A percentile compares a stretch with the other conserved stretches of the same genome.
These are phyloP conservation scores for Solen grandis DNA, from an alignment of 1,140 invertebrate species.

Conservation along the genomic window DNA sequence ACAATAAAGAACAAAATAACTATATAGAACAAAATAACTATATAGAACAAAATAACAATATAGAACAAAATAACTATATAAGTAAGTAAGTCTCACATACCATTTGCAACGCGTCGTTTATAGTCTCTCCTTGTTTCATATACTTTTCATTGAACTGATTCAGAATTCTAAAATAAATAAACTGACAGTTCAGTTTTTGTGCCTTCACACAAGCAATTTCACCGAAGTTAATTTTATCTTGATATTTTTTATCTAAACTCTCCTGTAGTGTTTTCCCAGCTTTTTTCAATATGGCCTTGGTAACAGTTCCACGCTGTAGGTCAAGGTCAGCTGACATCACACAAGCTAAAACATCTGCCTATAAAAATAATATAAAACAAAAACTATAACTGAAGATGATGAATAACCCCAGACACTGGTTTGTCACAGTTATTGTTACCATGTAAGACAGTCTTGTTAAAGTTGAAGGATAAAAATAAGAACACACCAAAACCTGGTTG, in stretches of 20 bases:
- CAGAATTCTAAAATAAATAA: not conserved
- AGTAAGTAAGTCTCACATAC: not conserved
- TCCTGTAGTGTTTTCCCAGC: not conserved
- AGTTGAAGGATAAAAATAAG: too few species aligned
- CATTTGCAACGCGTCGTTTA: not conserved
- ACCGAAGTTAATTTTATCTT: not conserved
- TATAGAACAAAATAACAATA: too few species aligned
- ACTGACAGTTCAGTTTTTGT: not conserved
- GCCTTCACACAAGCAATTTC: not conserved
- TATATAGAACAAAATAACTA: too few species aligned
- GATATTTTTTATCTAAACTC: not conserved
- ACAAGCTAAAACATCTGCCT: conserved; percentile 14
- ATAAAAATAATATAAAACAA: too few species aligned
- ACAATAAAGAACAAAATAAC: too few species aligned
- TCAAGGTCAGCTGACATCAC: not conserved
- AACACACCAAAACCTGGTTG: too few species aligned
- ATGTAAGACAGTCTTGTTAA: too few species aligned
- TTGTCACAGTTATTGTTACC: too few species aligned
- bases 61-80: too few species aligned
- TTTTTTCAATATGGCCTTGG: not conserved
- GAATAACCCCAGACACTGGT: too few species aligned
- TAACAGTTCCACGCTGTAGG: not conserved
- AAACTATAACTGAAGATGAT: too few species aligned
- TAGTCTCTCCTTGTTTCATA: not conserved
- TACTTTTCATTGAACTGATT: not conserved